phyloP scores from a whole-genome alignment of 2,113 vertebrate genomes.

The Rutilus rutilus region DNA sequence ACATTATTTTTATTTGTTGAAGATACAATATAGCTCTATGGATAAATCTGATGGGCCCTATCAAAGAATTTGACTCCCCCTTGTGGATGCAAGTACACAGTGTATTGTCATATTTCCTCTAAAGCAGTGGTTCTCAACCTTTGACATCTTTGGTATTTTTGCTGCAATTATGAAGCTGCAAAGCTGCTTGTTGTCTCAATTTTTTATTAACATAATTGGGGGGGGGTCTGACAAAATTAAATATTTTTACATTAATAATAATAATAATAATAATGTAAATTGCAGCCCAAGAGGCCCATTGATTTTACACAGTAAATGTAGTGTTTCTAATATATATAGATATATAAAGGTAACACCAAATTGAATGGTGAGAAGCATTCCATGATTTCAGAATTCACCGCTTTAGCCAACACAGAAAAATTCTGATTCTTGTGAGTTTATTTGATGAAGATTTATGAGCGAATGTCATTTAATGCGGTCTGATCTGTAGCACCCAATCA shows the following conservation, averaged over 20 bases:
- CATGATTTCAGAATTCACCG: not conserved
- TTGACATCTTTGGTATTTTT: not conserved
- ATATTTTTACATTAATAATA: too few relatives aligned
- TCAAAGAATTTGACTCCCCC: conserved; percentile 27
- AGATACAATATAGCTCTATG: not conserved
- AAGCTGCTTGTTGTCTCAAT: too few relatives aligned
- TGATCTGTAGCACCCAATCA: too few relatives aligned
- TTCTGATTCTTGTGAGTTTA: too few relatives aligned
- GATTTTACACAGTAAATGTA: not conserved
- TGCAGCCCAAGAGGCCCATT: too few relatives aligned
- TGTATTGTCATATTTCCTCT: not conserved
- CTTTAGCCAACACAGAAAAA: not conserved
- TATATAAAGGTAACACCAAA: not conserved
- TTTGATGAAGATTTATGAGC: too few relatives aligned
- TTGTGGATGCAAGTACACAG: conserved; percentile 28
- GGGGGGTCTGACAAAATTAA: too few relatives aligned
- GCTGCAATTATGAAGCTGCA: not conserved
- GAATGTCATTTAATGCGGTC: too few relatives aligned
- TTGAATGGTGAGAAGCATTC: not conserved
- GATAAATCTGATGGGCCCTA: too few relatives aligned
- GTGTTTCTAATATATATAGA: not conserved
- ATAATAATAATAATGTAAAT: too few relatives aligned
- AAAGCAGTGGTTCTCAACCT: too few relatives aligned
- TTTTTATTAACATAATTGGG: too few relatives aligned
- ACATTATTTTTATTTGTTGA: not conserved